These are phyloP conservation scores for Eristalinus sepulchralis DNA, from an alignment of 2,888 invertebrate genomes.

Conservation along the genomic window DNA sequence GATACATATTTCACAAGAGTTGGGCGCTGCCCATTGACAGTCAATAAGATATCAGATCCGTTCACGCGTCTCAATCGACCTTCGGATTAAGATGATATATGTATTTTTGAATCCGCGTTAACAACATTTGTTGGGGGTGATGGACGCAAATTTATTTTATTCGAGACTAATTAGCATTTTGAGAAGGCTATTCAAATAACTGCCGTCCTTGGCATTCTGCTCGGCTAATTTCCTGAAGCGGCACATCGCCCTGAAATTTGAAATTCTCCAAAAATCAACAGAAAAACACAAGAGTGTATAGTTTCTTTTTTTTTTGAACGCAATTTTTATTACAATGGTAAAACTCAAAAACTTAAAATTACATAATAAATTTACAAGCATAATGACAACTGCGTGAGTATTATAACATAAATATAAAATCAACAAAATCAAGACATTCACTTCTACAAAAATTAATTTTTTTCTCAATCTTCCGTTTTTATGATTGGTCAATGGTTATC, in stretches of 20 bases:
- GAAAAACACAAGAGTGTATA: background rate
- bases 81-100: background rate
- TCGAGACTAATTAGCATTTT: background rate
- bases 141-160: background rate
- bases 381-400: conserved; percentile 68
- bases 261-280: background rate
- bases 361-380: conserved; percentile 64
- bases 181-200: background rate
- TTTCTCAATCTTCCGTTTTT: background rate
- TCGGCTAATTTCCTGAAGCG: background rate
- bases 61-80: background rate
- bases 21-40: background rate
- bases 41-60: background rate
- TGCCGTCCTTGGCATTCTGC: background rate
- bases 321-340: conserved; percentile 56
- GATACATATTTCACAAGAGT: background rate
- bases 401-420: conserved; percentile 55
- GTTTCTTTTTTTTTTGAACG: conserved; percentile 33
- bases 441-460: background rate
- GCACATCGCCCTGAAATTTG: background rate
- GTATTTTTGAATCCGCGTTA: background rate
- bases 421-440: conserved; percentile 28
- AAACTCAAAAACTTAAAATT: conserved; percentile 52
- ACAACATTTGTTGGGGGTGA: background rate
- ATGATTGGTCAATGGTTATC: conserved; percentile 29